Conservation (phyloP, 2,113 vertebrate species). For the Perca flavescens region DNA sequence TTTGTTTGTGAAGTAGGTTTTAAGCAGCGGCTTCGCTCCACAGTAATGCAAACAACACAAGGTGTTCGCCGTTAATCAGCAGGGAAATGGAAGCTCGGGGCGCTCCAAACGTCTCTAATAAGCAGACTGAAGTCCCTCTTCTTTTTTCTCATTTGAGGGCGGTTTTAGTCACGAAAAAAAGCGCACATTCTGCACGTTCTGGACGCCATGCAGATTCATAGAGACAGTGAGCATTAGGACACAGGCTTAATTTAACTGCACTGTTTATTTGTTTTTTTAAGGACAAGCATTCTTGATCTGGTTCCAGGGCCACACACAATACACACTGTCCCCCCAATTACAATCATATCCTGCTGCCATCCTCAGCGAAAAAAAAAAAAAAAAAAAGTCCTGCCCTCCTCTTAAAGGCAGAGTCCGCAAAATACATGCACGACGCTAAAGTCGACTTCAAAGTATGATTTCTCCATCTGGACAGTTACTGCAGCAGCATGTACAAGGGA, state of each 20-base stretch:
- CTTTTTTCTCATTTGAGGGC: not conserved
- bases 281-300: constrained; percentile 77
- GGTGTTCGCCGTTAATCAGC: too few relatives aligned
- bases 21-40: too few relatives aligned
- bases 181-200: not conserved
- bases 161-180: not conserved
- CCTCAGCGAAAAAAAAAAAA: constrained; percentile 18
- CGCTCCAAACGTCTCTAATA: too few relatives aligned
- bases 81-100: too few relatives aligned
- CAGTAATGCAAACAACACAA: too few relatives aligned
- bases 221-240: not conserved
- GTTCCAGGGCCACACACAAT: constrained; percentile 73
- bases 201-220: not conserved
- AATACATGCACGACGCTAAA: not conserved
- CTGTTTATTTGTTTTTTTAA: constrained; percentile 39
- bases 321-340: constrained; percentile 72
- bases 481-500: not conserved
- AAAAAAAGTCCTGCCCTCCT: constrained; percentile 27
- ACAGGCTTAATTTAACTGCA: constrained; percentile 17
- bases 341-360: constrained; percentile 77
- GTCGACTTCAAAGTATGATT: not conserved
- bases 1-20: not conserved
- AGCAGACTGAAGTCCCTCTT: not conserved
- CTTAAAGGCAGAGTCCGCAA: constrained; percentile 32
- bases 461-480: not conserved